A percentile compares a stretch with the other conserved stretches of the same genome.
phyloP scores from a whole-genome alignment of 1,140 invertebrate species.

The Manduca sexta region DNA sequence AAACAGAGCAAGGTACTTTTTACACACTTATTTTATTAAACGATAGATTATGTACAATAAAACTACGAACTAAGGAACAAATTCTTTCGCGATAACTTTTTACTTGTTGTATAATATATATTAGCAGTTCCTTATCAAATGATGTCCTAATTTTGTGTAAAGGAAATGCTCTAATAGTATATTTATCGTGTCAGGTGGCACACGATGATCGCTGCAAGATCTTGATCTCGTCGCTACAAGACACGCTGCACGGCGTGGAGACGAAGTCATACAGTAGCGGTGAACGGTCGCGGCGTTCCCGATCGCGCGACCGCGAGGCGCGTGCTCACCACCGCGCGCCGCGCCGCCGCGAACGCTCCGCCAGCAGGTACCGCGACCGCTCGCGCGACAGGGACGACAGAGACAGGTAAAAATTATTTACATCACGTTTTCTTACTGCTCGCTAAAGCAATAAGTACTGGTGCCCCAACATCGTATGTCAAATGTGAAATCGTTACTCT shows the following conservation, averaged over 20 bases:
- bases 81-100: too few species aligned
- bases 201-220: slow-evolving; percentile 99
- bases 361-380: slow-evolving; percentile 85
- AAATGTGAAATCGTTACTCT: too few species aligned
- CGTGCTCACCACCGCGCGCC: slow-evolving; percentile 79
- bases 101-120: too few species aligned
- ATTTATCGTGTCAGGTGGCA: slow-evolving; percentile 76
- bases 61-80: too few species aligned
- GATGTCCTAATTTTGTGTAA: too few species aligned
- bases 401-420: slow-evolving; percentile 71
- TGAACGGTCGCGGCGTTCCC: slow-evolving; percentile 78
- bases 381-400: slow-evolving; percentile 80
- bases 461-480: too few species aligned
- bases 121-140: too few species aligned
- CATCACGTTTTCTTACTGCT: not conserved
- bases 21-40: not conserved
- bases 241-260: slow-evolving; percentile 97
- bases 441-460: not conserved
- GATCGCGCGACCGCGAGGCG: slow-evolving; percentile 87
- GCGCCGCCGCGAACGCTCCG: slow-evolving; percentile 83
- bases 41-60: too few species aligned
- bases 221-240: slow-evolving; percentile 95
- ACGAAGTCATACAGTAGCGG: slow-evolving; percentile 91
- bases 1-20: slow-evolving; percentile 92
- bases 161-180: not conserved